phyloP scores from a whole-genome alignment of 2,113 vertebrate species.

The Picathartes gymnocephalus region DNA sequence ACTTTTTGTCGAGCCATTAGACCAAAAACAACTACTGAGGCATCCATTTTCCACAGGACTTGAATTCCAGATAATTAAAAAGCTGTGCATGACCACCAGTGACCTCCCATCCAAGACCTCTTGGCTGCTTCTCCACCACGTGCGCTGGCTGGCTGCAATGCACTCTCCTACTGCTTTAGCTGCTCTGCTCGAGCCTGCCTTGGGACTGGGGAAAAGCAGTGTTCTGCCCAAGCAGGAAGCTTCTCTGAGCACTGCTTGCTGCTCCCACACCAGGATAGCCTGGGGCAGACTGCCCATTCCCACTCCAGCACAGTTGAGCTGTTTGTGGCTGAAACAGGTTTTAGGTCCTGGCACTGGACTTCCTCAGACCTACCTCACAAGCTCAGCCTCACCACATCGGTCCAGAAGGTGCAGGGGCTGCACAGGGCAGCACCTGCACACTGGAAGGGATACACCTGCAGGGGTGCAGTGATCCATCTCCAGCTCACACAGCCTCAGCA shows the following conservation, averaged over 20 bases:
- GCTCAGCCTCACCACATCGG: neutral
- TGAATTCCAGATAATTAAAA: neutral
- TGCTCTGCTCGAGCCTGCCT: neutral
- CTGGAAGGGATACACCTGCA: neutral
- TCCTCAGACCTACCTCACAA: neutral
- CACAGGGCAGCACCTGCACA: neutral
- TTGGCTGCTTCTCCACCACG: neutral
- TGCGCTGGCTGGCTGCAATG: neutral
- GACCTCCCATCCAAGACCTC: neutral
- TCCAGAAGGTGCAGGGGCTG: neutral
- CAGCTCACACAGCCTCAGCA: neutral
- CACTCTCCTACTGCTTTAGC: neutral
- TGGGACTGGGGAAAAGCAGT: neutral
- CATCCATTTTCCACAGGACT: neutral
- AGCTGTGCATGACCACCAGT: neutral
- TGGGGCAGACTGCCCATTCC: neutral
- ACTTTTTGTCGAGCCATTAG: neutral
- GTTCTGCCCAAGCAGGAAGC: neutral
- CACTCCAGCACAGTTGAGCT: neutral
- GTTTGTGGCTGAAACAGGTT: neutral
- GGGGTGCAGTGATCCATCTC: neutral
- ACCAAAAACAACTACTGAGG: neutral
- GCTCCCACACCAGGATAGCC: neutral
- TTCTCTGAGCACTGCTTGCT: neutral
- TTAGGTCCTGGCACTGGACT: neutral